Evolutionary conservation across 2,797 vertebrate genomes (phyloP), one percentile per base, ranked within the genome.

Genomic region (Tokudaia tokunoshimensis): DNA sequence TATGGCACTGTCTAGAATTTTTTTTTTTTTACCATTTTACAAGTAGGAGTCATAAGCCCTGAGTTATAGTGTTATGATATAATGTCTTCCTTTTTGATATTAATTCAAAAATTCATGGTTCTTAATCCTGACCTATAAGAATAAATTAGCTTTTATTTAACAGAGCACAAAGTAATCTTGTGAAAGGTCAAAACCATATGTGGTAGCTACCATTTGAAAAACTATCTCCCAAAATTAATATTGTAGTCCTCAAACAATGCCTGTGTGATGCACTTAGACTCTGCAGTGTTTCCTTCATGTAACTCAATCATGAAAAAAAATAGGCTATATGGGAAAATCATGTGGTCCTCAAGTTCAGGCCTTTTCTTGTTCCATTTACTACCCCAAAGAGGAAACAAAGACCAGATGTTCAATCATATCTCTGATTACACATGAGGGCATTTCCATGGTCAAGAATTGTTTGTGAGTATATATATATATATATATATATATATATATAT

Each of bases 21-120:
- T 94, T 24, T 14, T n/a, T 41, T 76, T 76, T 67, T 90, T 47
- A 63, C 13, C 12, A 80, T 83, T 86, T 89, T 72, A 9, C 34
- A 37, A 70, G 24, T 67, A 31, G 84, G 52, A 70, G 8, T 78
- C 55, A 50, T 29, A 67, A 63, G 83, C 12, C 41, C 78, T 70
- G 41, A 86, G 20, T 50, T 76, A 92, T 29, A 22, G 37, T 75
- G 61, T 93, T 65, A 91, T 63, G 19, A 47, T 86, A 50, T 72
- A 89, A 57, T 81, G 65, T 34, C 80, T 92, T 93, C 4, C 20
- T 90, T 91, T 88, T 55, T 88, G 67, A 50, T 92, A 95, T 52
- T 91, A 89, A 93, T 61, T 91, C 85, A 34, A 88, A 92, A 82
- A 85, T 37, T 15, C 67, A 13, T 83, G 24, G 50, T 70, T 22